These are phyloP conservation scores for Phenganax subtilis DNA, from an alignment of 92 coral and sea anemone species.

Conservation along the genomic window DNA sequence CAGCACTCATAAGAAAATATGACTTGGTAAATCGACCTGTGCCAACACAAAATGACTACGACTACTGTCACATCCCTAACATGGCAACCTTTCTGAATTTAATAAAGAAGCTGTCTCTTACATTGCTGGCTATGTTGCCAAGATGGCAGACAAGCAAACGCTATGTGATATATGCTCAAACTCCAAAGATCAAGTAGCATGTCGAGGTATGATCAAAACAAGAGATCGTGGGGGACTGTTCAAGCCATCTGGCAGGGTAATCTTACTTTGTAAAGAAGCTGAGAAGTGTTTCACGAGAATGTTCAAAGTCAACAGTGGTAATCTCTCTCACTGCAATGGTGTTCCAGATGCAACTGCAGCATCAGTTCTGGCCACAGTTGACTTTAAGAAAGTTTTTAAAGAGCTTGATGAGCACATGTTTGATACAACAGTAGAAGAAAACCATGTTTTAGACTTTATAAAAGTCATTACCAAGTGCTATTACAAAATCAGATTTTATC, in stretches of 20 bases:
- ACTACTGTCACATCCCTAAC: background rate
- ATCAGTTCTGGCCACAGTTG: too few relatives aligned
- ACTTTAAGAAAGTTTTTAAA: too few relatives aligned
- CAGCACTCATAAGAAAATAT: too few relatives aligned
- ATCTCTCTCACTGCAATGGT: background rate
- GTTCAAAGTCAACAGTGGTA: background rate
- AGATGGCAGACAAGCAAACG: background rate
- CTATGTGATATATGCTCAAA: background rate
- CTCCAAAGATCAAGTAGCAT: background rate
- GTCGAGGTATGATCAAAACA: background rate
- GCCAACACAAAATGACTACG: background rate
- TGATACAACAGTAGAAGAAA: too few relatives aligned
- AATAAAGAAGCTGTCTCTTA: background rate
- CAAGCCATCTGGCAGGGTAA: background rate
- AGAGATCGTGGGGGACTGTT: conserved; percentile 2
- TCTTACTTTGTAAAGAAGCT: background rate
- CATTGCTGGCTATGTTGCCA: conserved; percentile 17
- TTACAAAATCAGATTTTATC: too few relatives aligned
- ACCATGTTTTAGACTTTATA: too few relatives aligned
- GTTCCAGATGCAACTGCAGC: too few relatives aligned
- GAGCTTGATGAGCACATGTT: too few relatives aligned
- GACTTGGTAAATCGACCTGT: too few relatives aligned
- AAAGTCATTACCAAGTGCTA: too few relatives aligned
- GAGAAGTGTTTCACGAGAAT: background rate
- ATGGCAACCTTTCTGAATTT: background rate